These are phyloP conservation scores for Apaloderma vittatum DNA, from an alignment of 2,113 vertebrate species.

Conservation along the genomic window DNA sequence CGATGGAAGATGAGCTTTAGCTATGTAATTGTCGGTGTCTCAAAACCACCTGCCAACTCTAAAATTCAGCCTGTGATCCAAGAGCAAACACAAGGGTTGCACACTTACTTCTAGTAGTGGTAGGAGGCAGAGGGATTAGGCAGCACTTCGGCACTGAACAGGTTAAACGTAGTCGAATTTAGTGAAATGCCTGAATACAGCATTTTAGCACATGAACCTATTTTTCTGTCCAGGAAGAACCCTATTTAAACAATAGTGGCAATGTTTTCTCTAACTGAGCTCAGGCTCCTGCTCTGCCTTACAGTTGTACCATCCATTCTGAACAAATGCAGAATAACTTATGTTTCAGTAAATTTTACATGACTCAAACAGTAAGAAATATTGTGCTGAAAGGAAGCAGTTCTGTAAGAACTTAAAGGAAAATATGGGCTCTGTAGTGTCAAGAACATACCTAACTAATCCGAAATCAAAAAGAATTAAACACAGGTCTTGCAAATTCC, in stretches of 20 bases:
- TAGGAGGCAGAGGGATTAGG: background rate
- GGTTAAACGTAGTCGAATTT: background rate
- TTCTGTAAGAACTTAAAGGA: background rate
- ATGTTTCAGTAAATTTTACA: background rate
- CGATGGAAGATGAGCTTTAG: background rate
- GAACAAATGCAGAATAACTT: background rate
- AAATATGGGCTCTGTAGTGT: background rate
- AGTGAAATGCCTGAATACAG: background rate
- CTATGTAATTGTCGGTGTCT: background rate
- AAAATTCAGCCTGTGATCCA: background rate
- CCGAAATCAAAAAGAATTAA: background rate
- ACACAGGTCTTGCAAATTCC: background rate
- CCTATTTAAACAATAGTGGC: background rate
- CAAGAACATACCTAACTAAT: background rate
- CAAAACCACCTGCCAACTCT: background rate
- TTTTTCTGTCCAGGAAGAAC: constrained; percentile 4
- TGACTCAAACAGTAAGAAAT: background rate
- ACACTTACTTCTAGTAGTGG: background rate
- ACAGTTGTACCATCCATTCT: background rate
- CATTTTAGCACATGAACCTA: background rate
- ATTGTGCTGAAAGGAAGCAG: background rate
- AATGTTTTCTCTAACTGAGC: background rate
- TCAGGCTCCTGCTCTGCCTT: background rate
- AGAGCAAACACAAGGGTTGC: background rate
- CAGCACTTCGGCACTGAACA: background rate